These are phyloP conservation scores for Pocillopora damicornis DNA, from an alignment of 64 coral and sea anemone species.

Conservation along the genomic window DNA sequence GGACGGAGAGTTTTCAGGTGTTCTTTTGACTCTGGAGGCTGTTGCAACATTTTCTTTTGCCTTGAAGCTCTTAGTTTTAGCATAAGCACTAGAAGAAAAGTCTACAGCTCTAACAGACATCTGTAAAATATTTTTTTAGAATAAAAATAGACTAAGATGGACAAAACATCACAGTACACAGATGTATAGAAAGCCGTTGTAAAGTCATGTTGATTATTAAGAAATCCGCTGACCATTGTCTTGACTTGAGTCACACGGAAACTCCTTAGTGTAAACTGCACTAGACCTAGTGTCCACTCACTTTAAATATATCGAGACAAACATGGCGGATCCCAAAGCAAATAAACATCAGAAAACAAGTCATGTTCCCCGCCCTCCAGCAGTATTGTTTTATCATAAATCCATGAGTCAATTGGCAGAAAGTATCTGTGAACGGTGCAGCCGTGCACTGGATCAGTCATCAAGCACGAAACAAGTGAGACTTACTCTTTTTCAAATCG, in stretches of 20 bases:
- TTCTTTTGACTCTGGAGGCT: conserved; percentile 67
- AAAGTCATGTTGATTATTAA: neutral
- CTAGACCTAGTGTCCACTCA: neutral
- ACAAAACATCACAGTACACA: too few relatives aligned
- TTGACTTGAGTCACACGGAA: too few relatives aligned
- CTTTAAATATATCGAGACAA: neutral
- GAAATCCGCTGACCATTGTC: conserved; percentile 34
- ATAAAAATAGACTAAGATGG: too few relatives aligned
- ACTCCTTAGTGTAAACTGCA: neutral
- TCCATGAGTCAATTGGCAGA: conserved; percentile 72
- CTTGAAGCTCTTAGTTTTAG: conserved; percentile 89
- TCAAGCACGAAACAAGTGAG: conserved; percentile 34
- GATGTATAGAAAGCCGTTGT: neutral
- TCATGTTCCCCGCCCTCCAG: conserved; percentile 65
- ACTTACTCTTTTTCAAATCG: neutral
- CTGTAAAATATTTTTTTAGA: neutral
- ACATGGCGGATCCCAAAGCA: conserved; percentile 48
- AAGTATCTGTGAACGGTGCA: conserved; percentile 76
- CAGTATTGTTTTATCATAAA: conserved; percentile 79
- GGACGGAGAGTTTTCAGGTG: conserved; percentile 36
- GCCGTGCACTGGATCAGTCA: conserved; percentile 4
- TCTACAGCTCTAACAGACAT: conserved; percentile 76
- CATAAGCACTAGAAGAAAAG: conserved; percentile 79
- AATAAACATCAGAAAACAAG: neutral
- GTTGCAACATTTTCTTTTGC: conserved; percentile 83